phyloP scores from a whole-genome alignment of 2,888 invertebrate genomes.

The Epinotia ramella region DNA sequence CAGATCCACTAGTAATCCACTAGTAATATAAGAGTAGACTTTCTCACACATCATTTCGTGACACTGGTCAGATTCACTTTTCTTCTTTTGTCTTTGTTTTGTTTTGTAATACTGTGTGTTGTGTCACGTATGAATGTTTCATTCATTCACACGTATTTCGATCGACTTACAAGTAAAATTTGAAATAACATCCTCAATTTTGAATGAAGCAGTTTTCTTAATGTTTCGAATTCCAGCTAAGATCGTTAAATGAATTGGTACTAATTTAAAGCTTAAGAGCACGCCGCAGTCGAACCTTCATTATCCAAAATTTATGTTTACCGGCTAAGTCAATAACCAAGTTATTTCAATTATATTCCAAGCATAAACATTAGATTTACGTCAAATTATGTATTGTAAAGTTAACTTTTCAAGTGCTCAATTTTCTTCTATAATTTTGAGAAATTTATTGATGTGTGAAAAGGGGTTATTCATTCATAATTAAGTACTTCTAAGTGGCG shows the following conservation, averaged over 20 bases:
- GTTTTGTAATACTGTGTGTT: too few species aligned
- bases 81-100: too few species aligned
- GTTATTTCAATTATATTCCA: slow-evolving; percentile 22
- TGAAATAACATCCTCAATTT: not conserved
- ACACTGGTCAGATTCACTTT: too few species aligned
- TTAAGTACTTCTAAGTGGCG: too few species aligned
- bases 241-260: not conserved
- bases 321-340: not conserved
- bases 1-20: too few species aligned
- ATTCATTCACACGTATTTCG: not conserved
- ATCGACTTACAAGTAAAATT: not conserved
- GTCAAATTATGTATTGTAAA: not conserved
- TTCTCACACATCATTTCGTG: too few species aligned
- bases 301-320: slow-evolving; percentile 9
- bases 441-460: too few species aligned
- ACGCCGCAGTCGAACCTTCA: not conserved
- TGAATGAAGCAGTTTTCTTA: not conserved
- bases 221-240: not conserved
- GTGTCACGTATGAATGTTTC: too few species aligned
- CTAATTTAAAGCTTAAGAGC: not conserved
- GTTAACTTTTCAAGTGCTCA: not conserved
- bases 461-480: too few species aligned
- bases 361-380: too few species aligned
- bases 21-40: too few species aligned
- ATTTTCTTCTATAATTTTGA: too few species aligned